Conservation (phyloP, 1,140 invertebrate genomes). For the Ectropis grisescens region DNA sequence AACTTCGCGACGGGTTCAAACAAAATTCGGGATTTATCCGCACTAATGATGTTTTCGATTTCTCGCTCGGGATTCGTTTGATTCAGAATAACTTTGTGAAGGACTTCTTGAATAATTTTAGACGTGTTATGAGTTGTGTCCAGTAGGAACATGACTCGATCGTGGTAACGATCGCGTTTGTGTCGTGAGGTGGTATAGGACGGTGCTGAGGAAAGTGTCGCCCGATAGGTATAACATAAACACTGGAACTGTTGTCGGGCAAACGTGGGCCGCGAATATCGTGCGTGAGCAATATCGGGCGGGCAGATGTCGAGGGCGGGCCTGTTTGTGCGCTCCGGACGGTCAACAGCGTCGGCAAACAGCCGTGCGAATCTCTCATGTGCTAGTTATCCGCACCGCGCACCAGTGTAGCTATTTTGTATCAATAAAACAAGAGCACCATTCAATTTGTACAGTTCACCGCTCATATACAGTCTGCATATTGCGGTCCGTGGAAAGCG, state of each 20-base stretch:
- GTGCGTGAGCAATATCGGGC: constrained; percentile 33
- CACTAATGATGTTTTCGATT: constrained; percentile 17
- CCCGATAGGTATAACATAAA: constrained; percentile 13
- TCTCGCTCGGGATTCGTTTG: constrained; percentile 6
- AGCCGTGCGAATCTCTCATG: constrained; percentile 31
- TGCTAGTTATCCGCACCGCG: constrained; percentile 14
- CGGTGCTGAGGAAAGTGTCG: constrained; percentile 7
- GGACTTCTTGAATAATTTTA: no score
- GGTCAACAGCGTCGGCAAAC: constrained; percentile 31
- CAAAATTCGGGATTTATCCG: constrained; percentile 13
- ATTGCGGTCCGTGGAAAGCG: no score
- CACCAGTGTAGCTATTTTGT: constrained; percentile 22
- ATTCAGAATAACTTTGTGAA: no score
- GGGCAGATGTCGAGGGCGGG: constrained; percentile 22
- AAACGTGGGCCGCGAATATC: constrained; percentile 27
- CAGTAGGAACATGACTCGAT: no score
- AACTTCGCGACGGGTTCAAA: constrained; percentile 10
- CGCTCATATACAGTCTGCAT: no score
- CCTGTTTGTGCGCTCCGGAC: constrained; percentile 16
- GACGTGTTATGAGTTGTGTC: no score
- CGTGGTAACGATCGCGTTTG: neutral
- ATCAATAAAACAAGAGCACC: constrained; percentile 13
- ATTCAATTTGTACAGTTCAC: constrained; percentile 3
- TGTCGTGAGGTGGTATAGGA: neutral
- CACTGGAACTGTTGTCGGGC: constrained; percentile 23